A percentile compares a stretch with the other conserved stretches of the same genome.
Conservation (phyloP, 2,888 invertebrate species). For the Leucoptera coffeella region DNA sequence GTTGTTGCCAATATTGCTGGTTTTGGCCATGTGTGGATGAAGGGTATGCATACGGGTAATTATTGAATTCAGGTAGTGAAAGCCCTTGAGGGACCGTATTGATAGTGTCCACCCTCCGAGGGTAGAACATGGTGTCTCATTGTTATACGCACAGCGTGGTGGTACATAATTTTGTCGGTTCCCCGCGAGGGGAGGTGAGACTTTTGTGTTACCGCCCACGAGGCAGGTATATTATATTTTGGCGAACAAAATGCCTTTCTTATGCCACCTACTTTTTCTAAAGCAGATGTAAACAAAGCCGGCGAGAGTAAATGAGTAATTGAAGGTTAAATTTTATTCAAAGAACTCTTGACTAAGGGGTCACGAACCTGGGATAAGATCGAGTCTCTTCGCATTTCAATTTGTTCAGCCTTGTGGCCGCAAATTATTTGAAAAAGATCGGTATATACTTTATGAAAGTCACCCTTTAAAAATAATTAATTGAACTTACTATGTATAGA, state of each 20-base stretch:
- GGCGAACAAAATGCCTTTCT: conserved; percentile 1
- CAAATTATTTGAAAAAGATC: conserved; percentile 6
- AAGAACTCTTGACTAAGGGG: not conserved
- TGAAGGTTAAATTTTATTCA: conserved; percentile 2
- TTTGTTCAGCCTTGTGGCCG: conserved; percentile 6
- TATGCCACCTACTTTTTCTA: conserved; percentile 4
- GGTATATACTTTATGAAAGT: not conserved
- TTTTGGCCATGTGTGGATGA: too few species aligned
- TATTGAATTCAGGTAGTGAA: too few species aligned
- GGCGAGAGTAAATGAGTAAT: conserved; percentile 1
- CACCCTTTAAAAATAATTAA: conserved; percentile 1
- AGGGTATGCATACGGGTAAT: too few species aligned
- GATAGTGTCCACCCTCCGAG: conserved; percentile 4
- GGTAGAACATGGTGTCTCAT: conserved; percentile 3
- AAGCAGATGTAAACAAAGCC: conserved; percentile 1
- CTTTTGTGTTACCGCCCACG: not conserved
- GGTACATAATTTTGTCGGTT: not conserved
- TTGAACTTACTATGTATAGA: not conserved
- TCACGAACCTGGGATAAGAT: not conserved
- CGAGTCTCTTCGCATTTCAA: conserved; percentile 3
- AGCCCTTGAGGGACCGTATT: not conserved
- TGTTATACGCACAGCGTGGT: not conserved
- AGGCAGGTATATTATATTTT: not conserved
- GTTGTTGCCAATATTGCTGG: too few species aligned
- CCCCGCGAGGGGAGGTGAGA: not conserved